These are phyloP conservation scores for Mormyrus iriodes DNA, from an alignment of 2,113 vertebrate species.

Conservation along the genomic window DNA sequence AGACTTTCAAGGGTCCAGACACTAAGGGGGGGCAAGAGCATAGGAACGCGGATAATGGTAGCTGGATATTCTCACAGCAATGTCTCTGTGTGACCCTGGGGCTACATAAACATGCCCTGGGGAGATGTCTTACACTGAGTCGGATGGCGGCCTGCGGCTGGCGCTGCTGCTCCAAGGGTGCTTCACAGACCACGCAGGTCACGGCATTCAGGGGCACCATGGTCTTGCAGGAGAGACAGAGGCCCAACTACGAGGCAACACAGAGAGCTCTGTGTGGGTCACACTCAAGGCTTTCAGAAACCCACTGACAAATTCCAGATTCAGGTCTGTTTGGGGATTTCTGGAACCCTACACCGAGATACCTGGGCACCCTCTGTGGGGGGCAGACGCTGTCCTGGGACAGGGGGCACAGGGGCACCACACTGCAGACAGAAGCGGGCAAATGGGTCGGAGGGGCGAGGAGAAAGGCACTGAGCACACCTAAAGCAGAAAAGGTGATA, in stretches of 20 bases:
- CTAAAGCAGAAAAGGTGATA: conserved; percentile 42
- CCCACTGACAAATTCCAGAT: background rate
- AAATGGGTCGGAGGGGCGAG: conserved; percentile 71
- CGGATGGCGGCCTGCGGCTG: conserved; percentile 56
- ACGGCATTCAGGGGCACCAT: conserved; percentile 63
- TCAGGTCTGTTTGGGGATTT: background rate
- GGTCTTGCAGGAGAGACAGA: conserved; percentile 68
- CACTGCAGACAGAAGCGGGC: conserved; percentile 82
- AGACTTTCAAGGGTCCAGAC: background rate
- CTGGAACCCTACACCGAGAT: background rate
- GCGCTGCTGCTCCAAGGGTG: conserved; percentile 61
- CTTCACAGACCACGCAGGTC: conserved; percentile 80
- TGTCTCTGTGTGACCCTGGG: background rate
- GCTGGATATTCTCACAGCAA: background rate
- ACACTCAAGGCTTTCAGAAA: background rate
- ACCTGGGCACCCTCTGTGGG: conserved; percentile 75
- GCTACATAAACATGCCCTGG: background rate
- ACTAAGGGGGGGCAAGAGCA: background rate
- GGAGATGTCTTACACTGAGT: conserved; percentile 60
- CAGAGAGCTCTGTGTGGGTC: background rate
- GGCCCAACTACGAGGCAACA: conserved; percentile 57
- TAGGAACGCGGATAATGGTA: background rate
- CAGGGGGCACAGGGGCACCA: conserved; percentile 61
- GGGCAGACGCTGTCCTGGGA: conserved; percentile 59
- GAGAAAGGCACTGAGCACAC: conserved; percentile 66